Conservation (phyloP, 92 coral and sea anemone species). For the Umimayanthus chanpuru region DNA sequence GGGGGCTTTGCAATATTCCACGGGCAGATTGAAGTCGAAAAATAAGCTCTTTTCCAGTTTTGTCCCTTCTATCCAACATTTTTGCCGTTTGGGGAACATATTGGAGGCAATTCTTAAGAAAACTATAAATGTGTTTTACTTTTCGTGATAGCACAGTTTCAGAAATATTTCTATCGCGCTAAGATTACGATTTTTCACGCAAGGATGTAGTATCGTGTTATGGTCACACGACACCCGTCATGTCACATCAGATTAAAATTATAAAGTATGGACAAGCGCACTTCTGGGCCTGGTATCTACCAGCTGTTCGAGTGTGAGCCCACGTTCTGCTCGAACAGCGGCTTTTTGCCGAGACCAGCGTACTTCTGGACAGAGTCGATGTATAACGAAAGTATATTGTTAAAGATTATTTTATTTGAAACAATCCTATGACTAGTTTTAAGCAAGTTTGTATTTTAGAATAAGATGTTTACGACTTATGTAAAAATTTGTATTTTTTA, state of each 20-base stretch:
- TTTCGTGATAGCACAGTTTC: neutral
- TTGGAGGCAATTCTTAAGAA: neutral
- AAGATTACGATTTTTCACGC: neutral
- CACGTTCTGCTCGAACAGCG: too few species aligned
- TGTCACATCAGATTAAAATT: neutral
- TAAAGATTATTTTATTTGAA: neutral
- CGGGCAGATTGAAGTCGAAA: neutral
- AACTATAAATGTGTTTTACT: neutral
- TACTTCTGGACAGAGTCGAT: too few species aligned
- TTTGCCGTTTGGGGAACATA: neutral
- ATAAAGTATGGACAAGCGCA: neutral
- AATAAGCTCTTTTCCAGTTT: neutral
- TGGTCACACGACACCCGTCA: neutral
- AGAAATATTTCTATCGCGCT: neutral
- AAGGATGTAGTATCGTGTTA: neutral
- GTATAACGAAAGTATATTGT: neutral
- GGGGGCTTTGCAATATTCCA: too few species aligned
- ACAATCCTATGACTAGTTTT: neutral
- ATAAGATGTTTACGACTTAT: conserved; percentile 33
- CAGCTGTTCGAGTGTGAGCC: too few species aligned
- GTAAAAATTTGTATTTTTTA: conserved; percentile 25
- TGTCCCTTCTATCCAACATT: neutral
- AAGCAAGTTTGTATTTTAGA: conserved; percentile 23
- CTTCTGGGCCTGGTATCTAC: too few species aligned
- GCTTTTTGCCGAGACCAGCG: too few species aligned